Evolutionary conservation across 2,113 vertebrate species (phyloP).

Genomic region (Enhydra lutris): DNA sequence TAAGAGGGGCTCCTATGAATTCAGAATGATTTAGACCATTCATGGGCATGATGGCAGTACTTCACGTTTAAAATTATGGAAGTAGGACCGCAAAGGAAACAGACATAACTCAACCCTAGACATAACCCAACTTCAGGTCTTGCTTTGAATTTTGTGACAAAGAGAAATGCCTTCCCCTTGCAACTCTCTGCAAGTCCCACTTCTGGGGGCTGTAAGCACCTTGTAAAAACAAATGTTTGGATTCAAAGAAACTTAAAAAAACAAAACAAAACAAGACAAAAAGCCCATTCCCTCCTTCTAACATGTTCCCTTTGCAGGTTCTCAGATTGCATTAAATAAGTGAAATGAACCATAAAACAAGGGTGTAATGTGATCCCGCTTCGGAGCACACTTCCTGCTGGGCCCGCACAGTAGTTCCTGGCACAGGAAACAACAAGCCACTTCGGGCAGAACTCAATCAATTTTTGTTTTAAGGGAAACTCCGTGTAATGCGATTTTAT

Average conservation of each 20-base stretch:
- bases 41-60: conserved; percentile 31
- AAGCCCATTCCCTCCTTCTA: conserved; percentile 69
- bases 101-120: conserved; percentile 10
- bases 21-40: neutral
- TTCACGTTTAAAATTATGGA: neutral
- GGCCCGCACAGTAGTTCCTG: conserved; percentile 84
- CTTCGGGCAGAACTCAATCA: conserved; percentile 79
- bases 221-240: conserved; percentile 70
- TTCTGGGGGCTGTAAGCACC: conserved; percentile 57
- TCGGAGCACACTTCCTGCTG: conserved; percentile 83
- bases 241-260: conserved; percentile 69
- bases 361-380: conserved; percentile 83
- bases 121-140: neutral
- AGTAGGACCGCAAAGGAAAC: conserved; percentile 45
- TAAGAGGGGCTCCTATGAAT: conserved; percentile 16
- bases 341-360: conserved; percentile 88
- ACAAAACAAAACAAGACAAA: conserved; percentile 76
- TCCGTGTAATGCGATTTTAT: conserved; percentile 71
- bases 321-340: conserved; percentile 84
- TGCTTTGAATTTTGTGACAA: conserved; percentile 36
- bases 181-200: neutral
- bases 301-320: conserved; percentile 80
- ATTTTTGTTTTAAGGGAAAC: conserved; percentile 76
- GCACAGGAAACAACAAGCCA: conserved; percentile 82
- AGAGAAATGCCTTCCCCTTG: conserved; percentile 31